Conservation (phyloP, 2,113 vertebrate genomes). For the Lucifuga dentata region DNA sequence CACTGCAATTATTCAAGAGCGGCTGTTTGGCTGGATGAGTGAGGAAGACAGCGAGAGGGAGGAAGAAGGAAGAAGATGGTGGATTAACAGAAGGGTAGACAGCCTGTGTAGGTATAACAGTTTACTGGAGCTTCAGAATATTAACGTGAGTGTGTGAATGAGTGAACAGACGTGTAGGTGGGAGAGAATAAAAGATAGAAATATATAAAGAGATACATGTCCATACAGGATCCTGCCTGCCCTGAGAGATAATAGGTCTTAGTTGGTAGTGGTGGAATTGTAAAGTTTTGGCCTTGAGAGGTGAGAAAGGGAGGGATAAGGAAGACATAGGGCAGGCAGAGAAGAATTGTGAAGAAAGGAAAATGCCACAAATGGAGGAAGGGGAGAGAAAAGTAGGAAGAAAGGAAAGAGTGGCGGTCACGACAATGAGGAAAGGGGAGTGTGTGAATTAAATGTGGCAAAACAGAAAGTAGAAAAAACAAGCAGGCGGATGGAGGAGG, state of each 20-base stretch:
- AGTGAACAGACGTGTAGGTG: conserved; percentile 29
- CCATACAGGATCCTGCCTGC: conserved; percentile 18
- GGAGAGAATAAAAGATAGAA: conserved; percentile 35
- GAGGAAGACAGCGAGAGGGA: background rate
- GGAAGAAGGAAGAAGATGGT: conserved; percentile 60
- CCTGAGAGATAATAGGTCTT: conserved; percentile 20
- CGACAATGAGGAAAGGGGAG: conserved; percentile 12
- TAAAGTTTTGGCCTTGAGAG: conserved; percentile 7
- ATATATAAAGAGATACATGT: conserved; percentile 33
- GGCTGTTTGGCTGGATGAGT: conserved; percentile 61
- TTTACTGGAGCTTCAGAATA: conserved; percentile 51
- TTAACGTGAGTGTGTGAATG: conserved; percentile 10
- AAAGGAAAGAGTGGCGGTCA: background rate
- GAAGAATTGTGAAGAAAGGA: no score
- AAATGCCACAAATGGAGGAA: background rate
- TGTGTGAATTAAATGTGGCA: no score
- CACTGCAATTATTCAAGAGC: conserved; percentile 85
- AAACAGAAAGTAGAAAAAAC: conserved; percentile 1
- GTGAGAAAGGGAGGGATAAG: no score
- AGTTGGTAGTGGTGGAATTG: conserved; percentile 39
- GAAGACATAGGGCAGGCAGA: no score
- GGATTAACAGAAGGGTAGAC: conserved; percentile 68
- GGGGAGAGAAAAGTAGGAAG: background rate
- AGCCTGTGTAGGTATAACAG: conserved; percentile 56
- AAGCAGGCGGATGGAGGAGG: background rate